Base-by-base conservation (phyloP, 2,113 vertebrate species). In the Pungitius pungitius region DNA sequence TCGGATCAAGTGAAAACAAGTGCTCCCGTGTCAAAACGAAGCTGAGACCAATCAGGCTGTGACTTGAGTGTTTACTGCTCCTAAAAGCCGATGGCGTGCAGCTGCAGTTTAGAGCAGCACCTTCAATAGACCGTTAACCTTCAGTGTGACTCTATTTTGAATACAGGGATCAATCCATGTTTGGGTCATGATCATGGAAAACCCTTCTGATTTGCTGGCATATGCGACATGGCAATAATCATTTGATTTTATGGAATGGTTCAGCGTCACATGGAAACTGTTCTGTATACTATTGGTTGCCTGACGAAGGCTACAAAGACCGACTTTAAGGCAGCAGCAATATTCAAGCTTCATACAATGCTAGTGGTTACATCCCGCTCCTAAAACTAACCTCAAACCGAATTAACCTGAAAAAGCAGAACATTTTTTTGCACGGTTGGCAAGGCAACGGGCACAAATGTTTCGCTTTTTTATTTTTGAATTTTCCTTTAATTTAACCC, bases 401-500 rank as follows among this genome's bases (percentile, higher is more conserved):
- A 42, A 58, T 63, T 49, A 69, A 58, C 51, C 24, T 11, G 27
- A 54, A n/a, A n/a, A n/a, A n/a, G n/a, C n/a, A n/a, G n/a, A n/a
- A n/a, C n/a, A n/a, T n/a, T 61, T n/a, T 61, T 52, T 1, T 54
- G 37, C 69, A n/a, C 30, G 7, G 51, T 67, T 37, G 42, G 57
- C 37, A 13, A 35, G 66, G 61, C 56, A 35, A 40, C n/a, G 1
- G 17, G 59, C 45, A 43, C 39, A 62, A 10, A 45, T 58, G 57
- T 52, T 43, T 15, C 8, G 20, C 6, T 12, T 55, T 54, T 51
- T 40, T 17, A 7, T 43, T 54, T 52, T 13, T 52, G 3, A 10
- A 14, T 51, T 77, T 75, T 30, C 13, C 22, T 74, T 75, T 45
- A 33, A 49, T 70, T 70, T 56, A 47, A 72, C 60, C 8, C n/a